phyloP scores from a whole-genome alignment of 2,888 invertebrate species.

The Entomobrya proxima region DNA sequence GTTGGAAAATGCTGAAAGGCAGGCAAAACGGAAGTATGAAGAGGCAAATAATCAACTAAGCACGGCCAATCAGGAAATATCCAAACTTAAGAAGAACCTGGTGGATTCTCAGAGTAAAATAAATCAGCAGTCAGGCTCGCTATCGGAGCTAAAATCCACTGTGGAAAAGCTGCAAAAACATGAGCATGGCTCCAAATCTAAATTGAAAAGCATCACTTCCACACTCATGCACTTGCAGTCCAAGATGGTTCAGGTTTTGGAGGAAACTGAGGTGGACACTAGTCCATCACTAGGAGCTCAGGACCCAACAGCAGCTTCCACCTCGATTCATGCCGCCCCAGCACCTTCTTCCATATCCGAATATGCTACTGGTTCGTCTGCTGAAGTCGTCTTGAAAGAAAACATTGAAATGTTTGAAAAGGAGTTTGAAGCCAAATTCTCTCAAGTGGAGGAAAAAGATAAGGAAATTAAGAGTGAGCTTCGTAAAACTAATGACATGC shows the following conservation, averaged over 20 bases:
- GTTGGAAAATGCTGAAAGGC: not conserved
- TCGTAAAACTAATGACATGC: not conserved
- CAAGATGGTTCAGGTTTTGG: not conserved
- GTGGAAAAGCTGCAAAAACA: not conserved
- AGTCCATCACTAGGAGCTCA: not conserved
- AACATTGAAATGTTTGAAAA: conserved; percentile 13
- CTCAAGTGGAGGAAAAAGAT: not conserved
- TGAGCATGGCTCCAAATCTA: not conserved
- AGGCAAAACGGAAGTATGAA: not conserved
- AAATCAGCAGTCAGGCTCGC: not conserved
- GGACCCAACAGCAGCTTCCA: not conserved
- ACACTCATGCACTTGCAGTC: not conserved
- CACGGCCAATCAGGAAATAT: conserved; percentile 6
- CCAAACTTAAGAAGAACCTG: not conserved
- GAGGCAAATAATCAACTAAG: not conserved
- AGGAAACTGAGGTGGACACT: not conserved
- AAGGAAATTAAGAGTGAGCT: not conserved
- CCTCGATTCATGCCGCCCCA: not conserved
- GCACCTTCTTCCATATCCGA: too few relatives aligned
- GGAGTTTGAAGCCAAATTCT: not conserved
- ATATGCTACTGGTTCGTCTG: not conserved
- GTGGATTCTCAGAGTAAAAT: not conserved
- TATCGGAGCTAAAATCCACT: not conserved
- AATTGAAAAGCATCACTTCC: not conserved
- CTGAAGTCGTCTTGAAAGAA: not conserved